Evolutionary conservation across 1,140 invertebrate genomes (phyloP), one percentile per base, ranked within the genome.

Genomic region (Drosophila subobscura): DNA sequence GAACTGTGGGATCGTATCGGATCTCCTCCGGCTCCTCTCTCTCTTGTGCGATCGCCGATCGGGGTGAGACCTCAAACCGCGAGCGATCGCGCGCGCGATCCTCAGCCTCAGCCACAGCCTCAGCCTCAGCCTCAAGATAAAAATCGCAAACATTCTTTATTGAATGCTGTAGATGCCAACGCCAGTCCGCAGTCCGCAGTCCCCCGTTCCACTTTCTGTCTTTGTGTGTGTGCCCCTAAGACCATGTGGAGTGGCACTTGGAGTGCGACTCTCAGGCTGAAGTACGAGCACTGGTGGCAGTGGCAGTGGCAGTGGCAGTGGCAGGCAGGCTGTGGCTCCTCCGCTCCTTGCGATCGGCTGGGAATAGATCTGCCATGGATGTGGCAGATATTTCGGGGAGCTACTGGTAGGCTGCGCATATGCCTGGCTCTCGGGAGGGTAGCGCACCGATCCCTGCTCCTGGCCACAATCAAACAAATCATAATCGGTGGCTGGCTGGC

Each of bases 121-220:
- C 33, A 12, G 33, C 10, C 25, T 1, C 47, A 25, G 57, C 42
- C 45, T 16, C 58, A 29, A 88, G 83, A 88, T 88, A 88, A 67
- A 88, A 88, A 88, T 88, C 83, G 78, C 83, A 88, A 88, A 88
- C 80, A 89, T 88, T 88, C 83, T 79, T 88, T 83, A 88, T 88
- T 88, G 83, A 88, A 88, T 88, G 83, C 83, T 88, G 83, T 76
- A 47, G 74, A 86, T 88, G 83, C 83, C 83, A 86, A 75, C 83
- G 72, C 65, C 63, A 68, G 65, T 47, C 53, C 46, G 37, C 55
- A 6, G 5, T 7, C 27, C 7, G 0, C 27, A 7, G 27, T 29
- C 27, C 27, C 6, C 27, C 3, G 27, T 29, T 7, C 7, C 27
- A 3, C 27, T 44, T 7, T 10, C 20, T 45, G n/a, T 63, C 5